phyloP scores from a whole-genome alignment of 2,888 invertebrate species.

The Agriopis aurantiaria region DNA sequence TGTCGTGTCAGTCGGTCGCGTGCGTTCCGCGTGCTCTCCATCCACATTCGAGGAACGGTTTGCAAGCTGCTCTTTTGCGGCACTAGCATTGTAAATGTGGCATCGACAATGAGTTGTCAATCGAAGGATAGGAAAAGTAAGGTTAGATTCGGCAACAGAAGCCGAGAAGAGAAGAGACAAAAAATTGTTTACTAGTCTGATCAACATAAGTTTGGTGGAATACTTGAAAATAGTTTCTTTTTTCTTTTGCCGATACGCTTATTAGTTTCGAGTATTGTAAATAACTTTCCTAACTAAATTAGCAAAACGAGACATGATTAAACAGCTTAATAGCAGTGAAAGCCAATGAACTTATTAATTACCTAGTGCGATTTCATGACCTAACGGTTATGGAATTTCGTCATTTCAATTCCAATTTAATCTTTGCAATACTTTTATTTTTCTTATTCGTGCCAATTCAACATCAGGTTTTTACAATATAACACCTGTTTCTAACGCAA shows the following conservation, averaged over 20 bases:
- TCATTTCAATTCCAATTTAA: not conserved
- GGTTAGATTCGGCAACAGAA: no score
- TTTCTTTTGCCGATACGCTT: no score
- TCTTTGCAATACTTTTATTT: not conserved
- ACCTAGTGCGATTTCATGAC: not conserved
- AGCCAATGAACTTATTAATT: constrained; percentile 1
- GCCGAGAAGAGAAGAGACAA: no score
- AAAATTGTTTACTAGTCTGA: no score
- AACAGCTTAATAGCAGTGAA: not conserved
- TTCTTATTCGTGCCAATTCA: not conserved
- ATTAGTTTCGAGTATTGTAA: no score
- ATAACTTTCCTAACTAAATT: no score
- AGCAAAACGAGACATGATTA: no score
- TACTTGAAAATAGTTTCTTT: no score
- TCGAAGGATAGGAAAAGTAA: no score
- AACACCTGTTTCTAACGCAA: not conserved
- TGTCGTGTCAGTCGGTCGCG: constrained; percentile 76
- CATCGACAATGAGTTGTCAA: no score
- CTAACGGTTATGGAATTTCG: not conserved
- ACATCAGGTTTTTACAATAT: not conserved
- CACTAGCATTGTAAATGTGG: not conserved
- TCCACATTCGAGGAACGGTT: constrained; percentile 67
- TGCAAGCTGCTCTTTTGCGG: not conserved
- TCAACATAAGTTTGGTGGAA: no score
- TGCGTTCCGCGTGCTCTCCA: constrained; percentile 74